Evolutionary conservation across 2,113 vertebrate species (phyloP).

Genomic region (Petrocephalus microphthalmus): DNA sequence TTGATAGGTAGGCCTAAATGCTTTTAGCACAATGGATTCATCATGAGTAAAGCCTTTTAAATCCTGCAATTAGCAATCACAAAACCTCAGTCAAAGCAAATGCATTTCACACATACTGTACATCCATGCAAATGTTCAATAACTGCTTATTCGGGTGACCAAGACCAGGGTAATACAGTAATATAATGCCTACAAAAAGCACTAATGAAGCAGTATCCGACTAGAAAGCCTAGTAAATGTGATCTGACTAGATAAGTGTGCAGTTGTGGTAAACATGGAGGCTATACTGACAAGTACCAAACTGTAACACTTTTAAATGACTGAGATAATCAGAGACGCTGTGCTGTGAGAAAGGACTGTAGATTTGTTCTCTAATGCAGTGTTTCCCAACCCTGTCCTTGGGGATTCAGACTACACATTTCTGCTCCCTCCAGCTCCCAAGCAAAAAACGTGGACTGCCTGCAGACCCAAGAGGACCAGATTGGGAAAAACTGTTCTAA

Average conservation of each 20-base stretch:
- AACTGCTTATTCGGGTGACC: background rate
- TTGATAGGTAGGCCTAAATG: background rate
- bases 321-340: background rate
- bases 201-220: background rate
- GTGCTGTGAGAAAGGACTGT: background rate
- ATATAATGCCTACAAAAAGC: background rate
- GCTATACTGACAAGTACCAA: background rate
- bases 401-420: background rate
- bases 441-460: background rate
- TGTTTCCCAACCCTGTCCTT: background rate
- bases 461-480: background rate
- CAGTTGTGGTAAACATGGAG: background rate
- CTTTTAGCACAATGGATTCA: background rate
- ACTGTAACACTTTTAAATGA: background rate
- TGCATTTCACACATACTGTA: background rate
- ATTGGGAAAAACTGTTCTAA: background rate
- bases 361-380: background rate
- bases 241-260: background rate
- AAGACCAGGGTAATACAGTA: background rate
- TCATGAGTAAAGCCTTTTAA: background rate
- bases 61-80: background rate
- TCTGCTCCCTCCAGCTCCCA: background rate
- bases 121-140: background rate
- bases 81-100: background rate
- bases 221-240: background rate